Base-by-base conservation (phyloP, 1,140 invertebrate genomes). In the Pseudomyrmex concolor region DNA sequence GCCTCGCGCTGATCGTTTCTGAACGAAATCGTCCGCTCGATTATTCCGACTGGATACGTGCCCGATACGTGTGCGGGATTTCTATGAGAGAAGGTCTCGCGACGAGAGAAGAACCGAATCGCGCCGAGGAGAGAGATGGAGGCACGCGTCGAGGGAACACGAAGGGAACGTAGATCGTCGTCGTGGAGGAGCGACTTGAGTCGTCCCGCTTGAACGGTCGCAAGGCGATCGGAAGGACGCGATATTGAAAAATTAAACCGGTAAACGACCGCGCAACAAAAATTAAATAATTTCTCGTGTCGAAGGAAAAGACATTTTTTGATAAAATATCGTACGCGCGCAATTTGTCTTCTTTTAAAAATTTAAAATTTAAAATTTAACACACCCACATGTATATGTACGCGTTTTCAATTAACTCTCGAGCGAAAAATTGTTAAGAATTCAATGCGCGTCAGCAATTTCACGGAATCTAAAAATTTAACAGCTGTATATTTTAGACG, bases 41-140 rank as follows among this genome's bases (percentile, higher is more conserved):
- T 90, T 90, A 90, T 90, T 90, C 89, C 82, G 59, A 67, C 54
- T 89, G 89, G 78, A 90, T 90, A 89, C 88, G 86, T 76, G 60
- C 55, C 48, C 67, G 72, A 88, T 78, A 89, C 89, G 89, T 89
- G 89, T 81, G 70, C 81, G 25, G 87, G 81, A 77, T 90, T 85
- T 85, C 85, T 85, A 86, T 83, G 59, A 63, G n/a, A 50, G 8
- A n/a, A 15, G n/a, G n/a, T n/a, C n/a, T n/a, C 80, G 62, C 57
- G 71, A 60, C 57, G 73, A 77, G 73, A 77, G 60, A 68, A 63
- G n/a, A 68, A 63, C 17, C 54, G 62, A 60, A 83, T 62, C 51
- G 70, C 34, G 34, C 34, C 34, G 34, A 5, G 34, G 5, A 34
- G 51, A 25, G 19, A 48, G n/a, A 19, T 62, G 70, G 34, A 17